These are phyloP conservation scores for Eumaeus atala DNA, from an alignment of 1,140 invertebrate species.

Conservation along the genomic window DNA sequence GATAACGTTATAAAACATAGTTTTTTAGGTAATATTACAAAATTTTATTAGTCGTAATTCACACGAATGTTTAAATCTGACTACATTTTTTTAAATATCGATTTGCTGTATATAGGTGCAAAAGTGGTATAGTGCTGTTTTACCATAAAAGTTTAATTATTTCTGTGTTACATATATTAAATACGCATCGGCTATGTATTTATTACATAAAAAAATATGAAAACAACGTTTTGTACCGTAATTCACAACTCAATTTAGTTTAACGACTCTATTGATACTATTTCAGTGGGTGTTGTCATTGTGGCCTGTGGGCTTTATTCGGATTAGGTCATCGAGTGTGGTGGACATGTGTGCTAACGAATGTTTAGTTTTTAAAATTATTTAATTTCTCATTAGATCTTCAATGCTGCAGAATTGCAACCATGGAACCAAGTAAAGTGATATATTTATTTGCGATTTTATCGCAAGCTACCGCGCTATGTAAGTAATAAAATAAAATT, in stretches of 20 bases:
- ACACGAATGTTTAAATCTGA: slow-evolving; percentile 5
- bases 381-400: slow-evolving; percentile 65
- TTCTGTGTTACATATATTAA: too few species aligned
- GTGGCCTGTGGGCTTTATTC: slow-evolving; percentile 54
- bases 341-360: slow-evolving; percentile 65
- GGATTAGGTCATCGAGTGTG: slow-evolving; percentile 70
- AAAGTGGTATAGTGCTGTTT: slow-evolving; percentile 40
- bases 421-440: slow-evolving; percentile 56
- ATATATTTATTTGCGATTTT: slow-evolving; percentile 54
- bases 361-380: slow-evolving; percentile 52
- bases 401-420: slow-evolving; percentile 46
- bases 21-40: slow-evolving; percentile 11
- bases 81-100: slow-evolving; percentile 36
- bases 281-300: slow-evolving; percentile 73
- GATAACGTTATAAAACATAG: slow-evolving; percentile 56
- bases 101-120: slow-evolving; percentile 47
- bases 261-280: slow-evolving; percentile 51
- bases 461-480: slow-evolving; percentile 50
- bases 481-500: slow-evolving; percentile 46
- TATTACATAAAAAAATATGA: background rate
- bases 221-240: background rate
- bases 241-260: slow-evolving; percentile 1
- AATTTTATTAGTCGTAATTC: background rate
- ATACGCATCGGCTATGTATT: background rate
- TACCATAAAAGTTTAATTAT: background rate